Evolutionary conservation across 2,888 invertebrate species (phyloP).

Genomic region (Elysia crispata): DNA sequence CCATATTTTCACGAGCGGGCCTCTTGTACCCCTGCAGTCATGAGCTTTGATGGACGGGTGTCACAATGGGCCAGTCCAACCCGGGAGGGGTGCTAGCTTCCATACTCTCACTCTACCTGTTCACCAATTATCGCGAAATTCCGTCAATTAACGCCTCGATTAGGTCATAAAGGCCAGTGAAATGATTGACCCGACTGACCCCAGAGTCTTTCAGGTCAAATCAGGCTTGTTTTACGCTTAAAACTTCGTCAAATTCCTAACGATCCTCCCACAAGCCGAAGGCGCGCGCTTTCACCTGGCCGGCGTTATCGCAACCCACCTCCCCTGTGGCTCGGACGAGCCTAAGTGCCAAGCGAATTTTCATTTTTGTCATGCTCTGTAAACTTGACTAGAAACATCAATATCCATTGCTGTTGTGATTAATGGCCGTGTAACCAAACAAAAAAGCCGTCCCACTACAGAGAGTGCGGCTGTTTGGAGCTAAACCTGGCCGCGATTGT

Average conservation of each 20-base stretch:
- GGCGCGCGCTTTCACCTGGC: not conserved
- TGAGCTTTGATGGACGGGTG: constrained; percentile 74
- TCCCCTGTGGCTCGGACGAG: constrained; percentile 54
- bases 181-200: no score
- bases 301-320: constrained; percentile 20
- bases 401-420: constrained; percentile 71
- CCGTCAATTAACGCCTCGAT: no score
- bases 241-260: no score
- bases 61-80: constrained; percentile 69
- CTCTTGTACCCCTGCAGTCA: constrained; percentile 68
- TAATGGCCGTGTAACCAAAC: constrained; percentile 65
- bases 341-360: constrained; percentile 71
- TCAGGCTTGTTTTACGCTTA: no score
- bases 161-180: no score
- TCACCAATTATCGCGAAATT: no score
- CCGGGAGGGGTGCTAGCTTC: constrained; percentile 25
- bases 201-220: no score
- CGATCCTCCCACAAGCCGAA: no score
- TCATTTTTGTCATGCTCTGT: constrained; percentile 74
- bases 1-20: constrained; percentile 57
- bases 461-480: not conserved
- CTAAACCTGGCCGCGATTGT: not conserved
- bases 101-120: not conserved
- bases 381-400: constrained; percentile 73
- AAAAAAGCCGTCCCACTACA: constrained; percentile 40